Base-by-base conservation (phyloP, 2,113 vertebrate genomes). In the Apistogramma diplotaenia region DNA sequence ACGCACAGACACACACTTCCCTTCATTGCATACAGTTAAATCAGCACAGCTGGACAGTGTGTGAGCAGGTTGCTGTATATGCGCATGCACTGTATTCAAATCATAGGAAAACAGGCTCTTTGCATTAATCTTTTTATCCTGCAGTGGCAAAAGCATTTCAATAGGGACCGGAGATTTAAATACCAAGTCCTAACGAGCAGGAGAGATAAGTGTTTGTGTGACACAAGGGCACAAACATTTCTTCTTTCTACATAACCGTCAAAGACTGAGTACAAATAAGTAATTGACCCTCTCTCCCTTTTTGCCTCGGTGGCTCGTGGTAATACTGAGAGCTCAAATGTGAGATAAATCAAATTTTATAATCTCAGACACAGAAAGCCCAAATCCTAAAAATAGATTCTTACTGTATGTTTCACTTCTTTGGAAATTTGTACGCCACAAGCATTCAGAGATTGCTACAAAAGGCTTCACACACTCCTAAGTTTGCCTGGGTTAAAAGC, bases 1-100 rank as follows among this genome's bases (percentile, higher is more conserved):
- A 33, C 33, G 67, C 29, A 65, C 25, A 74, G 25, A 78, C 54
- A 43, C 46, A 33, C 12, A 23, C 23, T 4, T 88, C 46, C 84
- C 27, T 89, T 88, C 54, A 83, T 37, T 76, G 87, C 40, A 55
- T 65, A 78, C 71, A 80, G 65, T 89, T 79, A 89, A 86, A 92
- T 93, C 83, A 89, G 85, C 87, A 75, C 85, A 87, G 85, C 86
- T 85, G 65, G 70, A 87, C 35, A 55, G 71, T 85, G 49, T 67
- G 83, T 80, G 58, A 81, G 81, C 74, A 57, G 61, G 76, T 80
- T 82, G 61, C 65, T 31, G 7, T 51, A 70, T 67, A 76, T 79
- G 60, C 87, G 37, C 60, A 86, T 74, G 12, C 33, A n/a, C 37
- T 78, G 70, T 76, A 31, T 79, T 80, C 55, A 80, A 82, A 74